Conservation (phyloP, 1,140 invertebrate genomes). For the Meloidogyne hapla region DNA sequence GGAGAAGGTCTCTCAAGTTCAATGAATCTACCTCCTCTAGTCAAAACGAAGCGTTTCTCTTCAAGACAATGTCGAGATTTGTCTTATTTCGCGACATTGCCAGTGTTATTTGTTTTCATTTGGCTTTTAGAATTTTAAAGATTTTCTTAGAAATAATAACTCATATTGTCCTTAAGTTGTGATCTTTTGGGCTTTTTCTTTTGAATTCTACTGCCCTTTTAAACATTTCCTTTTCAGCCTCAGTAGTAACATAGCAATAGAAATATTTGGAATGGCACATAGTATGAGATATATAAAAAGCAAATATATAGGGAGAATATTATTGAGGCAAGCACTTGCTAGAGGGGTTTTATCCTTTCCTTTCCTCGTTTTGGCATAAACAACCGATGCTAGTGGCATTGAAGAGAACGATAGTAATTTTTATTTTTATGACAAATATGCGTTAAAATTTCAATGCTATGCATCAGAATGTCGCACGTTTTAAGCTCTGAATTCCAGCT, state of each 20-base stretch:
- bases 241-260: not conserved
- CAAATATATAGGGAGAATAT: not conserved
- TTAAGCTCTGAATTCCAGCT: too few species aligned
- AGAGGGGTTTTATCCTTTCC: not conserved
- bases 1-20: not conserved
- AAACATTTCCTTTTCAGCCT: not conserved
- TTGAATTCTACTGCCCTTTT: not conserved
- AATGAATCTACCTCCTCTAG: not conserved
- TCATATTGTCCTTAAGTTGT: not conserved
- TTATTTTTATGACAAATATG: not conserved
- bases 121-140: too few species aligned
- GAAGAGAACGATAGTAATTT: not conserved
- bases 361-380: not conserved
- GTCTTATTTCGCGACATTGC: not conserved
- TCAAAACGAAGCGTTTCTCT: not conserved
- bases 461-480: too few species aligned
- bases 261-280: not conserved
- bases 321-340: constrained; percentile 2
- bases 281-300: not conserved
- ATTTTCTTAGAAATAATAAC: too few species aligned
- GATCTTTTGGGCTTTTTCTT: not conserved
- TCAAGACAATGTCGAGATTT: not conserved
- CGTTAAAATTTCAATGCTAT: not conserved
- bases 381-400: not conserved
- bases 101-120: too few species aligned